phyloP scores from a whole-genome alignment of 2,888 invertebrate species.

The Aleiodes alternator region DNA sequence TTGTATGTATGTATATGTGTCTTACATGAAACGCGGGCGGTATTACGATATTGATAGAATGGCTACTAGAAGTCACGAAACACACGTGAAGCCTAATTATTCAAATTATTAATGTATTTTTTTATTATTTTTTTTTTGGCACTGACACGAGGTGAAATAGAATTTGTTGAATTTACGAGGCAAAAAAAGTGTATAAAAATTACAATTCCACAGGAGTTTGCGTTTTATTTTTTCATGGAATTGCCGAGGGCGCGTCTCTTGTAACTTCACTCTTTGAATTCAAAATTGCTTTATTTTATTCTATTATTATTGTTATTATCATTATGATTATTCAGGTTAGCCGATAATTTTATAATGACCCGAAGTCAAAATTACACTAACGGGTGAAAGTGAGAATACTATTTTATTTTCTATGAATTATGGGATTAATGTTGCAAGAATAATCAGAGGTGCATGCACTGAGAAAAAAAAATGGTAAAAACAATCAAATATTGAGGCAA shows the following conservation, averaged over 20 bases:
- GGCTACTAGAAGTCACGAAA: constrained; percentile 33
- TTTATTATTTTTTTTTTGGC: constrained; percentile 8
- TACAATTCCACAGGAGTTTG: constrained; percentile 1
- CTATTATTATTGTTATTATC: too few relatives aligned
- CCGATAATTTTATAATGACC: constrained; percentile 16
- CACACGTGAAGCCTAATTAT: background rate
- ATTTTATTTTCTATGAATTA: background rate
- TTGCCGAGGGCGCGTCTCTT: constrained; percentile 21
- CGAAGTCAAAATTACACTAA: background rate
- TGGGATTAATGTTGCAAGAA: background rate
- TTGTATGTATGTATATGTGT: background rate
- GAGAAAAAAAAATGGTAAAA: too few relatives aligned
- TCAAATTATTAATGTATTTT: background rate
- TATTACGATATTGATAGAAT: constrained; percentile 41
- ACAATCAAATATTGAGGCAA: too few relatives aligned
- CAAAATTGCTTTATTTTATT: constrained; percentile 39
- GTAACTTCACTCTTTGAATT: constrained; percentile 49
- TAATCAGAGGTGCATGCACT: background rate
- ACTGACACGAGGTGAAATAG: background rate
- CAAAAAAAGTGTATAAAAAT: background rate
- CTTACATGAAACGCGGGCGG: constrained; percentile 42
- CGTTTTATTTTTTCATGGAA: constrained; percentile 21
- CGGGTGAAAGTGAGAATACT: background rate
- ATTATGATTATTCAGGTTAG: constrained; percentile 4
- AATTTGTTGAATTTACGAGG: background rate